Base-by-base conservation (phyloP, 2,888 invertebrate genomes). In the Miltochrista miniata region DNA sequence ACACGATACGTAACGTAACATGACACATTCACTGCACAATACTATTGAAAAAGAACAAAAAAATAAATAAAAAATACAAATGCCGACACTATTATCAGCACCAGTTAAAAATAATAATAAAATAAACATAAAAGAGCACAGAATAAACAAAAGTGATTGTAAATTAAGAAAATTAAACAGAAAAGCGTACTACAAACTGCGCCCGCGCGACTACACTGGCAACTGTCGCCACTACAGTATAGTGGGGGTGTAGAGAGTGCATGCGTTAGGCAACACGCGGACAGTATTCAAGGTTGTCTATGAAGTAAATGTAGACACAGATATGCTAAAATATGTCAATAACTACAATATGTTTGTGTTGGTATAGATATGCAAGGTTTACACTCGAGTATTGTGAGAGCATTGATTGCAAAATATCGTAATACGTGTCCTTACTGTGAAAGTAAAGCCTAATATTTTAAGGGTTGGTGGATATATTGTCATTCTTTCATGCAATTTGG, bases 251-350 rank as follows among this genome's bases (percentile, higher is more conserved):
- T 56, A 40, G 34, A 10, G 51, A 54, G 65, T 35, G 31, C 51
- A 60, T 55, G 30, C 12, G 51, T 65, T 66, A 41, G 8, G 67
- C 33, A 63, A 65, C 47, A 18, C 10, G 45, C 56, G 51, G 65
- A 66, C 65, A 64, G 33, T 11, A 15, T 51, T 56, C 68, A 64
- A 66, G 65, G 65, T 47, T 37, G 39, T 41, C n/a, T 41, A 9
- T 53, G 48, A 39, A 40, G 48, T 33, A 47, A 53, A 10, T 33
- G 43, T 18, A 38, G 10, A 13, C 14, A 31, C 12, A 33, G 35
- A 29, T 13, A 33, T 51, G 24, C 45, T 42, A 11, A 18, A n/a
- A 7, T 12, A 49, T 41, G 10, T 13, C 13, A 14, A 39, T 39
- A 44, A 29, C n/a, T 31, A 12, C 43, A 37, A 24, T 38, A 33